These are phyloP conservation scores for Halisarca cf. caerulea DNA, from an alignment of 37 sponge, comb jelly and placozoan genomes.

Conservation along the genomic window DNA sequence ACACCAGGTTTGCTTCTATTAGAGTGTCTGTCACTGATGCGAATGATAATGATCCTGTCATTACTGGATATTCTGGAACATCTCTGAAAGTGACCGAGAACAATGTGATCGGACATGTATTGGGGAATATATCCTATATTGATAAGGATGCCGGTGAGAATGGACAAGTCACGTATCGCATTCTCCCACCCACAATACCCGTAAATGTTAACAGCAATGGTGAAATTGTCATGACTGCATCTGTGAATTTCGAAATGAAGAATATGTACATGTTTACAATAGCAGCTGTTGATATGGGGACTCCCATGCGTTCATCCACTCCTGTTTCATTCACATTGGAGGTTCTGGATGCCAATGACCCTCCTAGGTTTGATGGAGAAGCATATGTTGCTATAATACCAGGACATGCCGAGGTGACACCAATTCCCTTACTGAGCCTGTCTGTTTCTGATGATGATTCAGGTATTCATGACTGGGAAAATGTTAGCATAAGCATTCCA, in stretches of 20 bases:
- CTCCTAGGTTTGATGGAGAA: not conserved
- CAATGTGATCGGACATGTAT: not conserved
- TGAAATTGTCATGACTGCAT: not conserved
- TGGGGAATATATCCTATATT: not conserved
- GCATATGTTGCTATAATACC: not conserved
- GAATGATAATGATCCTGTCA: not conserved
- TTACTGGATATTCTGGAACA: not conserved
- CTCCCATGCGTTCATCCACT: not conserved
- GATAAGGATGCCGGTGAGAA: conserved; percentile 7
- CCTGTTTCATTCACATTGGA: not conserved
- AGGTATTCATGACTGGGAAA: not conserved
- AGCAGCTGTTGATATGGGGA: not conserved
- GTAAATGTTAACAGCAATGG: conserved; percentile 1
- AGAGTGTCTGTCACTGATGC: not conserved
- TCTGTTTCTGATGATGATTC: not conserved
- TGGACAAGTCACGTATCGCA: not conserved
- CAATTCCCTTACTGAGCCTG: not conserved
- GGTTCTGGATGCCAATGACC: not conserved
- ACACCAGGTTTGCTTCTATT: not conserved
- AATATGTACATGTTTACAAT: not conserved
- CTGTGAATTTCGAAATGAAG: not conserved
- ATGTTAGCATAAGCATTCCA: not conserved
- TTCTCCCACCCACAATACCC: not conserved
- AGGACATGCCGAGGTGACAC: not conserved
- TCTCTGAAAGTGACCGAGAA: not conserved